Base-by-base conservation (phyloP, 2,888 invertebrate genomes). In the Ornithoptera priamus region DNA sequence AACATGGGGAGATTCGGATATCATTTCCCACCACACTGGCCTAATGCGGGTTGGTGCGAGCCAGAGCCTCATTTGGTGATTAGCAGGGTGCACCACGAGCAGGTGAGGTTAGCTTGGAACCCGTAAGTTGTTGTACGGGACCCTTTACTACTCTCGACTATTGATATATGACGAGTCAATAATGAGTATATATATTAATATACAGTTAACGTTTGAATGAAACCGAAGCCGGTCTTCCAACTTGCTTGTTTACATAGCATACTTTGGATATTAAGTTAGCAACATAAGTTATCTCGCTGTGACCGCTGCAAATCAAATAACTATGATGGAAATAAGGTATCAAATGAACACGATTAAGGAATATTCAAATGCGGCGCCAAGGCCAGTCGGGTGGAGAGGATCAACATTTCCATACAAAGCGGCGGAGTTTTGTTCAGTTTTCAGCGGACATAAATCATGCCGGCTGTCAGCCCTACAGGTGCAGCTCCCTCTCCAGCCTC, bases 401-500 rank as follows among this genome's bases (percentile, higher is more conserved):
- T 74, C 76, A 76, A 77, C 79, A 85, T 86, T 87, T 84, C 76
- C 85, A 85, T 84, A 86, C 87, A 89, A 87, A 88, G 81, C 83
- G 79, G 71, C 72, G 72, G 81, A 82, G 82, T 85, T 86, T 84
- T 82, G 85, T 82, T 81, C 83, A 81, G 78, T 81, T 81, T 79
- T 76, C 75, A 75, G 70, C 74, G 77, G 75, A 83, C 85, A 88
- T 89, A 89, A 89, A 88, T 89, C 89, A 88, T 83, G 79, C 75
- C 71, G 78, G 80, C 79, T 83, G 87, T 86, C 88, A 87, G 84
- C 79, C 75, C 80, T 82, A 84, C 87, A 87, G 88, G 88, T 88
- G 87, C 81, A 79, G 77, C 58, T 10, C 78, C 79, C 76, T 76
- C 80, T 79, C 77, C 78, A 82, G 77, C 77, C 81, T 78, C 80